These are phyloP conservation scores for Cinclus cinclus DNA, from an alignment of 2,113 vertebrate genomes.

Conservation along the genomic window DNA sequence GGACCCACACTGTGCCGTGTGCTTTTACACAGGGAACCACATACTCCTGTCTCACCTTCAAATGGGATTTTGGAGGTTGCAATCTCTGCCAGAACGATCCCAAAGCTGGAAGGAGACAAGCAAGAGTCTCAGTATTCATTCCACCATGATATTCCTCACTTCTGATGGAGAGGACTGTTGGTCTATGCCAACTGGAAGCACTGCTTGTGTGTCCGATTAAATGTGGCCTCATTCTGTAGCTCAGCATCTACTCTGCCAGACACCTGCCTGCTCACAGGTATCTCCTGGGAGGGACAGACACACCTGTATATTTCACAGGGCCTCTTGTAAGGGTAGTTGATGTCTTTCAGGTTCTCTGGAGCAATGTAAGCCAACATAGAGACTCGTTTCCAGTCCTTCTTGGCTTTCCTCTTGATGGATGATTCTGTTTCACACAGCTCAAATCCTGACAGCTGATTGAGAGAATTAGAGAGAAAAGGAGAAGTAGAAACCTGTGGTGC, in stretches of 20 bases:
- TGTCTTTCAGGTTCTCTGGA: slow-evolving; percentile 75
- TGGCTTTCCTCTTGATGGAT: slow-evolving; percentile 72
- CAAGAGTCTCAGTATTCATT: not conserved
- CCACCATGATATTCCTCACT: not conserved
- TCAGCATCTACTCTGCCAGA: not conserved
- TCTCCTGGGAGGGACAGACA: not conserved
- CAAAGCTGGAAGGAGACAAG: slow-evolving; percentile 79
- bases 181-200: not conserved
- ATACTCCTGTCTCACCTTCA: slow-evolving; percentile 71
- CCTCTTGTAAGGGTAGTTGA: slow-evolving; percentile 69
- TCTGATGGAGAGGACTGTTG: not conserved
- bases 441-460: slow-evolving; percentile 83
- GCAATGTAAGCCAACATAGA: slow-evolving; percentile 69
- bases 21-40: rapidly evolving
- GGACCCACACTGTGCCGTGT: rapidly evolving
- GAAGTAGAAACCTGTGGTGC: not conserved
- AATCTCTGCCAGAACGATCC: slow-evolving; percentile 89
- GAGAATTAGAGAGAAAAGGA: not conserved
- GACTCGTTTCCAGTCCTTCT: not conserved
- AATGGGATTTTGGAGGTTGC: slow-evolving; percentile 79
- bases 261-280: not conserved
- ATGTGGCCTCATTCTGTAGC: not conserved
- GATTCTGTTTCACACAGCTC: slow-evolving; percentile 84
- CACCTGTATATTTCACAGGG: slow-evolving; percentile 90
- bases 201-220: not conserved